Percentiles rank a stretch among this genome's conserved stretches.
These are phyloP conservation scores for Hybognathus amarus DNA, from an alignment of 2,797 vertebrate genomes.

Conservation along the genomic window DNA sequence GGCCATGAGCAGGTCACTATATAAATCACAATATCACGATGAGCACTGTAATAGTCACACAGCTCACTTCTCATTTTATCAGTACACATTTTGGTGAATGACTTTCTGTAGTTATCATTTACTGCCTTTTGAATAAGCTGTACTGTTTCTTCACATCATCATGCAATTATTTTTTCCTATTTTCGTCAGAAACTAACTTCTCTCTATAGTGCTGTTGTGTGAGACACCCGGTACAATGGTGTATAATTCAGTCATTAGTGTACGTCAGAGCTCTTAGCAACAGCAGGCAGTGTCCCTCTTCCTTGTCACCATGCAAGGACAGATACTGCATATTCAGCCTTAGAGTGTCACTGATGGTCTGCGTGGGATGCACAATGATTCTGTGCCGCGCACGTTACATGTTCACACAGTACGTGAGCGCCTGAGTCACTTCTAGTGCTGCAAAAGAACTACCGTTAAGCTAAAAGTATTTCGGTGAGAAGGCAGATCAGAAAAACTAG, in stretches of 20 bases:
- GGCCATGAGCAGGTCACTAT: neutral
- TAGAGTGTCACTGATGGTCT: conserved; percentile 39
- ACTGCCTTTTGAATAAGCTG: neutral
- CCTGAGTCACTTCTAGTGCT: conserved; percentile 30
- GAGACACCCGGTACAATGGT: conserved; percentile 45
- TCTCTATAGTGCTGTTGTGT: neutral
- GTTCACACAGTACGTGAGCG: conserved; percentile 20
- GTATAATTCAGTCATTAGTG: conserved; percentile 62
- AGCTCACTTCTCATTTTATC: neutral
- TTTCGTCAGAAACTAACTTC: conserved; percentile 16
- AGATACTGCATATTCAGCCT: conserved; percentile 44
- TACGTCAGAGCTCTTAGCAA: conserved; percentile 57
- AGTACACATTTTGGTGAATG: neutral
- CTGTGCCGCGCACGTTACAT: conserved; percentile 25
- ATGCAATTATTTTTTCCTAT: neutral
- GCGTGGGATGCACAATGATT: conserved; percentile 36
- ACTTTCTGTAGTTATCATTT: neutral
- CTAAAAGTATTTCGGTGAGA: neutral
- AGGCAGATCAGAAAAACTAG: neutral
- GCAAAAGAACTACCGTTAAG: conserved; percentile 1
- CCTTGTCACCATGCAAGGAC: conserved; percentile 39
- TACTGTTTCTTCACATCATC: conserved; percentile 1
- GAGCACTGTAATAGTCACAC: neutral
- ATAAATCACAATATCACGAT: neutral
- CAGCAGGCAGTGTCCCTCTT: conserved; percentile 45